Percentiles rank a stretch among this genome's conserved stretches.
These are phyloP conservation scores for Ceryle rudis DNA, from an alignment of 2,797 vertebrate species.

Conservation along the genomic window DNA sequence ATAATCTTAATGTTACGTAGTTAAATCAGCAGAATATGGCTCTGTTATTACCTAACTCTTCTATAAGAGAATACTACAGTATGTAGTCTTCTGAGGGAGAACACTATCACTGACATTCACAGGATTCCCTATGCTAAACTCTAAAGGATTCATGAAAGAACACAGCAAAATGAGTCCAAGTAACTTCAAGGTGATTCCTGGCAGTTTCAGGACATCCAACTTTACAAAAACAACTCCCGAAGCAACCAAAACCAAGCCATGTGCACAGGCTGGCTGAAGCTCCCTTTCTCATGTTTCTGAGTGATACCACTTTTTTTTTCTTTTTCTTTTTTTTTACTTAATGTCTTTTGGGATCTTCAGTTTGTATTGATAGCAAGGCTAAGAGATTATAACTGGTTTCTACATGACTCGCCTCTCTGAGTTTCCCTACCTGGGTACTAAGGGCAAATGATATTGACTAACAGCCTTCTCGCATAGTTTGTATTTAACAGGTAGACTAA, in stretches of 20 bases:
- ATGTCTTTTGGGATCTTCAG: background rate
- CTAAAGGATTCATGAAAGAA: background rate
- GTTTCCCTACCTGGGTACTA: background rate
- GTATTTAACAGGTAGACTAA: background rate
- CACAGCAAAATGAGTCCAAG: background rate
- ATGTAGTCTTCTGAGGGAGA: background rate
- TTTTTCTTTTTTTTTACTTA: background rate
- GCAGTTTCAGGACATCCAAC: background rate
- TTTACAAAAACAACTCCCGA: background rate
- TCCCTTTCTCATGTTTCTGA: background rate
- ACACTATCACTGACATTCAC: background rate
- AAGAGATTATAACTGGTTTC: background rate
- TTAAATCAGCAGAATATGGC: background rate
- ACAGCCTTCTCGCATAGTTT: background rate
- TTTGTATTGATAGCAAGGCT: background rate
- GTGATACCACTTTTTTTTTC: too few species aligned
- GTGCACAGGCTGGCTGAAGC: background rate
- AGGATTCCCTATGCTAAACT: background rate
- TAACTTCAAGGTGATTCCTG: background rate
- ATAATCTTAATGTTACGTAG: background rate
- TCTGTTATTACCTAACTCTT: background rate
- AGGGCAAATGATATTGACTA: background rate
- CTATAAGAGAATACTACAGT: background rate
- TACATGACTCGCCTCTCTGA: background rate
- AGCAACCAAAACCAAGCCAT: background rate